Evolutionary conservation across 2,888 invertebrate species (phyloP).

Genomic region (Blastobasis lacticolella): DNA sequence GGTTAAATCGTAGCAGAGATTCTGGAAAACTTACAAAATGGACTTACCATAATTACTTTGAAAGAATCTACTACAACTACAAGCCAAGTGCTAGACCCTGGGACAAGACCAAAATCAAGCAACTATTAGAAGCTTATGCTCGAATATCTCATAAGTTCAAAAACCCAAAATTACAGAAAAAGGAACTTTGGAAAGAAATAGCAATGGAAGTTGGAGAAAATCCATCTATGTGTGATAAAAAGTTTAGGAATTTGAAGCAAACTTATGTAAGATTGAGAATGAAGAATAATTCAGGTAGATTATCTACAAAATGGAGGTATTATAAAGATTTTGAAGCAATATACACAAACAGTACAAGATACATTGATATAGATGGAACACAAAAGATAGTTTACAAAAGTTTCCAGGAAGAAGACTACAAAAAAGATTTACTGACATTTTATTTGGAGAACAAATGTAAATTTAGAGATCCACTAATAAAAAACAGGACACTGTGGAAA

Average conservation of each 20-base stretch:
- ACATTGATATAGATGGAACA: constrained; percentile 13
- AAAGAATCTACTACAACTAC: constrained; percentile 55
- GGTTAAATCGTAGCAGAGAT: constrained; percentile 42
- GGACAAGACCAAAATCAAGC: constrained; percentile 46
- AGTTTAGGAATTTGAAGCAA: constrained; percentile 61
- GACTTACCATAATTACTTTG: constrained; percentile 58
- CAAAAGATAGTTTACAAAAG: constrained; percentile 19
- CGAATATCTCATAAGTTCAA: constrained; percentile 52
- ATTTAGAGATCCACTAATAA: constrained; percentile 49
- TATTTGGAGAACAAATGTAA: constrained; percentile 53
- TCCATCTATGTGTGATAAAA: constrained; percentile 35
- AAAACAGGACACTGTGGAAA: constrained; percentile 54
- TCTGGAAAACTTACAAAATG: constrained; percentile 52
- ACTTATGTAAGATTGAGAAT: constrained; percentile 53
- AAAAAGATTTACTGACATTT: constrained; percentile 46
- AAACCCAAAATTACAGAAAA: constrained; percentile 53
- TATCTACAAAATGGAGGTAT: constrained; percentile 54
- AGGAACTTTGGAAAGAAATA: constrained; percentile 33
- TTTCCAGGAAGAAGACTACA: constrained; percentile 40
- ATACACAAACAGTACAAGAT: constrained; percentile 24
- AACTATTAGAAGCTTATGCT: constrained; percentile 46
- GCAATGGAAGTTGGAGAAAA: constrained; percentile 14
- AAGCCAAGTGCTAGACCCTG: constrained; percentile 44
- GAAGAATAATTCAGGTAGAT: constrained; percentile 35
- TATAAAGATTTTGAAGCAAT: constrained; percentile 56